These are phyloP conservation scores for Plectropomus leopardus DNA, from an alignment of 2,113 vertebrate species.

Conservation along the genomic window DNA sequence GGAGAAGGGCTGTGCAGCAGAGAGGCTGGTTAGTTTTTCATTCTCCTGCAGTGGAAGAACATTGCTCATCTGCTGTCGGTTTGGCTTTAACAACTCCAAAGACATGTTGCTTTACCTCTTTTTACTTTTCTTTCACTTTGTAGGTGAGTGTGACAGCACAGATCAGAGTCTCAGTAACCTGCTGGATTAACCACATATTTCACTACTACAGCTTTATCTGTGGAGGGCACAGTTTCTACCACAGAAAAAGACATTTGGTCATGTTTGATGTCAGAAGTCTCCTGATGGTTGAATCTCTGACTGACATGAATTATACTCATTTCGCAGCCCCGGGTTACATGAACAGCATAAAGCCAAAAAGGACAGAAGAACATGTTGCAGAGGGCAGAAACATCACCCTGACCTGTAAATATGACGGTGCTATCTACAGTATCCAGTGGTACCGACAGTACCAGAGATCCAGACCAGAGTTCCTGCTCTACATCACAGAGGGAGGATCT, in stretches of 20 bases:
- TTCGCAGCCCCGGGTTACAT: conserved; percentile 30
- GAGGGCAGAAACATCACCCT: conserved; percentile 43
- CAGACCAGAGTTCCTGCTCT: conserved; percentile 47
- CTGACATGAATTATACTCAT: conserved; percentile 33
- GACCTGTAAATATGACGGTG: conserved; percentile 21
- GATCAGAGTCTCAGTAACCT: background rate
- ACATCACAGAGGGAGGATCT: background rate
- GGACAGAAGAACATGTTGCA: conserved; percentile 30
- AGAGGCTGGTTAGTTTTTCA: background rate
- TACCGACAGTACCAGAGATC: conserved; percentile 29
- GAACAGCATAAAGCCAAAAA: conserved; percentile 32
- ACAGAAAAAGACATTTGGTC: background rate
- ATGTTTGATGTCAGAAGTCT: background rate
- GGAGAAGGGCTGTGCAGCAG: conserved; percentile 10
- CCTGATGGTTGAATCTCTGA: no score
- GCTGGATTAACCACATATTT: background rate
- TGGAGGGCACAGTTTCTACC: background rate
- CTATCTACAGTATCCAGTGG: conserved; percentile 18
- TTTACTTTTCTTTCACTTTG: background rate
- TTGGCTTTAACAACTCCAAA: background rate
- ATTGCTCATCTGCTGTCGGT: conserved; percentile 22
- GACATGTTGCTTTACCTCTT: background rate
- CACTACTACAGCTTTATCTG: background rate
- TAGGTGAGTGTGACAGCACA: background rate
- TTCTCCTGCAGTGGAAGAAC: conserved; percentile 15